Percentiles rank a stretch among this genome's conserved stretches.
These are phyloP conservation scores for Dioctria linearis DNA, from an alignment of 2,888 invertebrate species.

Conservation along the genomic window DNA sequence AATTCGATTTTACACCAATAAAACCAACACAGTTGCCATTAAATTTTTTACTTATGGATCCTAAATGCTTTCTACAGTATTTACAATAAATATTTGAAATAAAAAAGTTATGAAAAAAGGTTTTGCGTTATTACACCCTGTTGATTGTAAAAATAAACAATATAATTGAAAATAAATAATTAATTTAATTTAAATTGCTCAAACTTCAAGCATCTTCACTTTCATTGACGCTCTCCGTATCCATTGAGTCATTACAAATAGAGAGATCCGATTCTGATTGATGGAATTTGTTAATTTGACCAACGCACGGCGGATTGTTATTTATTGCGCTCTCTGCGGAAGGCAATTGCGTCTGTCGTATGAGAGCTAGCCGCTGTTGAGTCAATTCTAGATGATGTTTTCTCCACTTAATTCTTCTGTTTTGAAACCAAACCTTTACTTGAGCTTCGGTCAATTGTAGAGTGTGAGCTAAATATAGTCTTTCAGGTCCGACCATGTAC, in stretches of 20 bases:
- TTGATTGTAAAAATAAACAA: slow-evolving; percentile 13
- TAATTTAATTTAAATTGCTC: not conserved
- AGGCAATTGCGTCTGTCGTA: slow-evolving; percentile 69
- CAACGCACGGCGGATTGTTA: slow-evolving; percentile 20
- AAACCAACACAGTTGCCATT: no score
- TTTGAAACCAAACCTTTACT: slow-evolving; percentile 95
- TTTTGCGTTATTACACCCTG: slow-evolving; percentile 24
- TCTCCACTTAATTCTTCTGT: slow-evolving; percentile 91
- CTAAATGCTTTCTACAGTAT: slow-evolving; percentile 33
- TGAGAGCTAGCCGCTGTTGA: slow-evolving; percentile 83
- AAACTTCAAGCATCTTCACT: slow-evolving; percentile 63
- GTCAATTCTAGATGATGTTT: slow-evolving; percentile 95
- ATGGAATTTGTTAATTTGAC: slow-evolving; percentile 37
- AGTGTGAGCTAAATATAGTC: slow-evolving; percentile 85
- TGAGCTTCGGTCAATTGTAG: slow-evolving; percentile 72
- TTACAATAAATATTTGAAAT: slow-evolving; percentile 24
- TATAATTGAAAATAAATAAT: not conserved
- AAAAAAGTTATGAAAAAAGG: slow-evolving; percentile 5
- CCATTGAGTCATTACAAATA: slow-evolving; percentile 70
- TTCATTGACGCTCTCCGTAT: slow-evolving; percentile 68
- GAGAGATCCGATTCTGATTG: slow-evolving; percentile 70
- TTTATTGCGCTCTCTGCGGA: slow-evolving; percentile 29
- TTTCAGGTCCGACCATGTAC: slow-evolving; percentile 98
- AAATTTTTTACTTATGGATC: slow-evolving; percentile 28
- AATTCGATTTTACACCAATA: no score